Conservation (phyloP, 2,888 invertebrate species). For the Endotricha flammealis region DNA sequence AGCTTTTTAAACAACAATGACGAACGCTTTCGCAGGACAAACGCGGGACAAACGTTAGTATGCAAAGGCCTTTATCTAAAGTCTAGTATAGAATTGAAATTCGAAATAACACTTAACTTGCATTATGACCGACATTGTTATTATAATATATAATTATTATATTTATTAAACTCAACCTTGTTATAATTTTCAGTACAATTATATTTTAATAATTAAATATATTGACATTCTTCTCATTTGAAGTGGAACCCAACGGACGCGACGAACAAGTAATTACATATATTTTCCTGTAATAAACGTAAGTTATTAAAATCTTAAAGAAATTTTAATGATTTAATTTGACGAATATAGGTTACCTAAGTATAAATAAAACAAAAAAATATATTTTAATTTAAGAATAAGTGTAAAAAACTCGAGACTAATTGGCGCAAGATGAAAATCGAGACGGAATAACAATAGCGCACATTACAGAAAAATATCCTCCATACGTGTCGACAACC, state of each 20-base stretch:
- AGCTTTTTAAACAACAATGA: too few relatives aligned
- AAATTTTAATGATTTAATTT: background rate
- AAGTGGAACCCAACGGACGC: conserved; percentile 42
- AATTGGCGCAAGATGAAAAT: too few relatives aligned
- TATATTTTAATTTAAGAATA: too few relatives aligned
- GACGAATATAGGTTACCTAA: background rate
- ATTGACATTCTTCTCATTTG: conserved; percentile 27
- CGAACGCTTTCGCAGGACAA: too few relatives aligned
- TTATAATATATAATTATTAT: background rate
- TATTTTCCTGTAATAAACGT: conserved; percentile 63
- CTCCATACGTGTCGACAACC: too few relatives aligned
- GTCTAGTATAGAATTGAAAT: conserved; percentile 8
- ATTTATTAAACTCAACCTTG: background rate
- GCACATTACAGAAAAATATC: too few relatives aligned
- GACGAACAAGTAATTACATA: conserved; percentile 50
- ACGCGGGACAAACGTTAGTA: too few relatives aligned
- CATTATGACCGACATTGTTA: background rate
- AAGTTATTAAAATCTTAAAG: conserved; percentile 11
- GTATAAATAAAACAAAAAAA: too few relatives aligned
- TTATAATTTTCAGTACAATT: background rate
- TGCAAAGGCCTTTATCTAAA: too few relatives aligned
- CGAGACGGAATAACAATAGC: too few relatives aligned
- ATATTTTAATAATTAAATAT: too few relatives aligned
- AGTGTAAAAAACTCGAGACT: too few relatives aligned
- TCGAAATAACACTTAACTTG: conserved; percentile 2